Conservation (phyloP, 1,140 invertebrate genomes). For the Drosophila auraria region DNA sequence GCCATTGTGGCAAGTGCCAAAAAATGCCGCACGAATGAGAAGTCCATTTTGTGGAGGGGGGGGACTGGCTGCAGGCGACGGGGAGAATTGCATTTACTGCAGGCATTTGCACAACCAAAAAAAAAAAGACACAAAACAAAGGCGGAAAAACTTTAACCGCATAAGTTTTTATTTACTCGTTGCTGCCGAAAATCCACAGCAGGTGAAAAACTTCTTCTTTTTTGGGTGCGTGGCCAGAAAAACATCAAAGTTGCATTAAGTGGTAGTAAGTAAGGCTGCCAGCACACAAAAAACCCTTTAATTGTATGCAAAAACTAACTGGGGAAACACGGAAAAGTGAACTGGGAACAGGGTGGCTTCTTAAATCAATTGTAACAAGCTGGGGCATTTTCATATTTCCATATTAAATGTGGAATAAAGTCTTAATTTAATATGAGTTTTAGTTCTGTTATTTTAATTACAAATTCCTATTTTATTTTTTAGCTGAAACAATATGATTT, state of each 20-base stretch:
- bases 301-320: conserved; percentile 56
- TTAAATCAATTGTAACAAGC: not conserved
- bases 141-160: conserved; percentile 54
- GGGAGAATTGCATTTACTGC: conserved; percentile 1
- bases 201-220: conserved; percentile 54
- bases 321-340: conserved; percentile 8
- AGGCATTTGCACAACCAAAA: conserved; percentile 34
- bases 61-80: not conserved
- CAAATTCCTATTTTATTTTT: no score
- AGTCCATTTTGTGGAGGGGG: conserved; percentile 36
- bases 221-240: conserved; percentile 45
- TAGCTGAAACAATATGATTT: not conserved
- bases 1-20: conserved; percentile 75
- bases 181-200: conserved; percentile 46
- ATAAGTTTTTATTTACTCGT: conserved; percentile 59
- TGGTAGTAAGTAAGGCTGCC: conserved; percentile 32
- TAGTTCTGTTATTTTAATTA: not conserved
- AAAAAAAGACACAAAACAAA: conserved; percentile 9
- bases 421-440: not conserved
- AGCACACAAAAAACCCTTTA: conserved; percentile 36
- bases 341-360: not conserved
- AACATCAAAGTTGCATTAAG: conserved; percentile 81
- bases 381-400: not conserved
- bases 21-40: conserved; percentile 60
- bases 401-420: not conserved